These are phyloP conservation scores for Acanthopagrus latus DNA, from an alignment of 2,797 vertebrate species.

Conservation along the genomic window DNA sequence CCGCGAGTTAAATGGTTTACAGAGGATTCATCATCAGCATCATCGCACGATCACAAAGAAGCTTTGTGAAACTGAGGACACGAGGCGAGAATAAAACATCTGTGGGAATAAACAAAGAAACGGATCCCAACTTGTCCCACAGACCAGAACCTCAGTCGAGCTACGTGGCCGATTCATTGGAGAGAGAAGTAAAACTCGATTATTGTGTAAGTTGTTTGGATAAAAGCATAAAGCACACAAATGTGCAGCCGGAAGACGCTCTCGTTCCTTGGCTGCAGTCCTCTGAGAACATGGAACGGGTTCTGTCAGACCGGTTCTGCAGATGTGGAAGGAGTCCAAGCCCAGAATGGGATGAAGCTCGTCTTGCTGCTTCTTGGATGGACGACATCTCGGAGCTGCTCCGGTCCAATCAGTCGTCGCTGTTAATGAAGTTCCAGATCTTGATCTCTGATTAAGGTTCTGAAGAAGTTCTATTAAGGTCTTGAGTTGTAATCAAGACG, in stretches of 20 bases:
- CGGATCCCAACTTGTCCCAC: neutral
- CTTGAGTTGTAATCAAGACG: constrained; percentile 44
- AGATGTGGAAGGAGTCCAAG: neutral
- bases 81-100: neutral
- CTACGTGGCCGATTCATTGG: neutral
- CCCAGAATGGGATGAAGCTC: neutral
- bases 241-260: neutral
- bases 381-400: neutral
- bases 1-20: neutral
- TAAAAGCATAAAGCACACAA: neutral
- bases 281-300: neutral
- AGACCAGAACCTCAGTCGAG: neutral
- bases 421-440: neutral
- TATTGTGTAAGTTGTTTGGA: neutral
- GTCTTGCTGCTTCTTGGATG: neutral
- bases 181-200: neutral
- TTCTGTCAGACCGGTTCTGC: neutral
- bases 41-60: neutral
- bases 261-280: neutral
- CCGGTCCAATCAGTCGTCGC: neutral
- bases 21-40: constrained; percentile 16
- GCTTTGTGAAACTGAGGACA: constrained; percentile 2
- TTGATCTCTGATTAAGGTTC: neutral
- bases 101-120: neutral
- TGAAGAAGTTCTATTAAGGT: neutral